Evolutionary conservation across 2,113 vertebrate genomes (phyloP), one percentile per base, ranked within the genome.

Genomic region (Uria lomvia): DNA sequence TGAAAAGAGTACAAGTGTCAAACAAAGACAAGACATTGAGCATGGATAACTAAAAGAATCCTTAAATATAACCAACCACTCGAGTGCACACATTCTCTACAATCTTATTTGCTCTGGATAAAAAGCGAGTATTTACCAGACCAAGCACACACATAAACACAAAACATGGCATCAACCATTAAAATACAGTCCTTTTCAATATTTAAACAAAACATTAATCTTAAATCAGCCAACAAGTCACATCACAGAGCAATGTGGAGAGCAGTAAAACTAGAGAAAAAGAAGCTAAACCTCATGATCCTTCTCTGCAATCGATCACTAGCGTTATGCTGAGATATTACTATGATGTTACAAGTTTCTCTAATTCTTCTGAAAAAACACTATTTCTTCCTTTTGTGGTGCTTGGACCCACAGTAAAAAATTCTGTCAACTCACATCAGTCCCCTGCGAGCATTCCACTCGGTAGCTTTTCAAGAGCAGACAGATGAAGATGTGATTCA

Each of bases 1-100:
- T 99, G 80, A 20, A 84, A 30, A 67, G n/a, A 91, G 32, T 3
- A 49, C 42, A 90, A 82, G 55, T n/a, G 23, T 47, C 34, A 96
- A 3, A 66, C 17, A 90, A 30, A 55, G 27, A 10, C 12, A 58
- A 32, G 55, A 5, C 21, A 4, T 2, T 1, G 34, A 24, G 62
- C 40, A 9, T 0, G 4, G 43, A 9, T 8, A 43, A 55, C 2
- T 8, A 7, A 38, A 29, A 32, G 56, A 40, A 47, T 3, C 27
- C 75, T 82, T 8, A 6, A 73, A 50, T 2, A 38, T 2, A 82
- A 58, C 17, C 38, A 60, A 17, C 26, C 30, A 13, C 47, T 29
- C 3, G 4, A 13, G 12, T 3, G 20, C n/a, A 60, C 5, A 2
- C 17, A 4, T 47, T 11, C 66, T 10, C 52, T 15, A 4, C 5